Conservation (phyloP, 2,888 invertebrate species). For the Harpalus rubripes region DNA sequence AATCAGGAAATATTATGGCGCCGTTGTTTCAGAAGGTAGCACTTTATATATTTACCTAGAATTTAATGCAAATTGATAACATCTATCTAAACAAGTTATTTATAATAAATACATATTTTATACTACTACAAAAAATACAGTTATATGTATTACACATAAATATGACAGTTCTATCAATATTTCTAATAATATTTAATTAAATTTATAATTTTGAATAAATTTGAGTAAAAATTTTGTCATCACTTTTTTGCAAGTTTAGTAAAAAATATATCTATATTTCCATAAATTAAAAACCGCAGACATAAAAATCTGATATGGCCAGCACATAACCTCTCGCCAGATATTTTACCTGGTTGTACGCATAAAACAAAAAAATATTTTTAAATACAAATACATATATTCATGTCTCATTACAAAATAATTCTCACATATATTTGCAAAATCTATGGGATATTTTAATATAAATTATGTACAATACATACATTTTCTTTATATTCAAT, state of each 20-base stretch:
- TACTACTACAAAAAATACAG: neutral
- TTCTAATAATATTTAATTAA: neutral
- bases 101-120: conserved; percentile 1
- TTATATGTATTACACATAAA: neutral
- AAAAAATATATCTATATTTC: neutral
- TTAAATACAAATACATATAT: no score
- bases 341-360: no score
- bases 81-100: neutral
- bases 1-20: conserved; percentile 5
- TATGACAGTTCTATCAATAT: neutral
- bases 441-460: no score
- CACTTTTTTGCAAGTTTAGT: neutral
- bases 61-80: neutral
- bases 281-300: no score
- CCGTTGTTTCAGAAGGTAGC: neutral
- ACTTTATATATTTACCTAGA: conserved; percentile 1
- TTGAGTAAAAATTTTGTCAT: neutral
- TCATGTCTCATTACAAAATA: no score
- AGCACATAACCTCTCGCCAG: no score
- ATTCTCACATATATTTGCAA: no score
- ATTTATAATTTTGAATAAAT: neutral
- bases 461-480: no score
- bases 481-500: no score
- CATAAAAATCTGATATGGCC: no score
- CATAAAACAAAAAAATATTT: no score